Evolutionary conservation across 2,888 invertebrate genomes (phyloP).

Genomic region (Eugnorisma glareosa): DNA sequence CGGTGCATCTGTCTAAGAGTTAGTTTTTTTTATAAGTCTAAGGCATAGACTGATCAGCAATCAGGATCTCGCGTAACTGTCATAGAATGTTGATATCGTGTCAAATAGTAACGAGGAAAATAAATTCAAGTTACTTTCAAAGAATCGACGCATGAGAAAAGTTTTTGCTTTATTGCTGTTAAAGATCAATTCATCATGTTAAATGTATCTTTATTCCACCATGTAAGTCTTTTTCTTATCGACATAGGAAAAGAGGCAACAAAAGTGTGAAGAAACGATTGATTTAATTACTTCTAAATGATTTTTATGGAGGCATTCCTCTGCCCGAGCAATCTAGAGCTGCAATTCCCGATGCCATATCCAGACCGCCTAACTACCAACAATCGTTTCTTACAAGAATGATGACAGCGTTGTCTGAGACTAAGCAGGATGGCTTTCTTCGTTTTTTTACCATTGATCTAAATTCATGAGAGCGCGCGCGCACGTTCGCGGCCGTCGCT

Average conservation of each 20-base stretch:
- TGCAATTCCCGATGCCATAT: slow-evolving; percentile 61
- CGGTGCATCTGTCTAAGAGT: not conserved
- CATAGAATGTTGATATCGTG: not conserved
- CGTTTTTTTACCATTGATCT: slow-evolving; percentile 82
- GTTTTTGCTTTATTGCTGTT: slow-evolving; percentile 41
- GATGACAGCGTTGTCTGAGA: slow-evolving; percentile 66
- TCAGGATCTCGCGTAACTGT: not conserved
- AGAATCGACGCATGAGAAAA: slow-evolving; percentile 25
- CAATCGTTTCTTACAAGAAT: slow-evolving; percentile 69
- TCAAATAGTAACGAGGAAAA: slow-evolving; percentile 18
- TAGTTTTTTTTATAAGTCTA: not conserved
- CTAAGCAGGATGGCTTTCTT: slow-evolving; percentile 77
- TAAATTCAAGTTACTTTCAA: slow-evolving; percentile 25
- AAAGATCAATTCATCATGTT: slow-evolving; percentile 37
- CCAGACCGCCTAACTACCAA: slow-evolving; percentile 62
- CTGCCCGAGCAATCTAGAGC: slow-evolving; percentile 46
- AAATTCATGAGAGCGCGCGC: slow-evolving; percentile 84
- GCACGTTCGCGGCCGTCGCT: slow-evolving; percentile 77
- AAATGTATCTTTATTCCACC: slow-evolving; percentile 18
- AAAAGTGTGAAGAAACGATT: slow-evolving; percentile 52
- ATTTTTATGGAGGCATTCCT: slow-evolving; percentile 41
- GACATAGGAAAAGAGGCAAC: slow-evolving; percentile 20
- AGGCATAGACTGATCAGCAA: not conserved
- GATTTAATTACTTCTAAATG: slow-evolving; percentile 47
- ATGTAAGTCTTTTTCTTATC: slow-evolving; percentile 13